Evolutionary conservation across 2,113 vertebrate genomes (phyloP).

Genomic region (Passer domesticus): DNA sequence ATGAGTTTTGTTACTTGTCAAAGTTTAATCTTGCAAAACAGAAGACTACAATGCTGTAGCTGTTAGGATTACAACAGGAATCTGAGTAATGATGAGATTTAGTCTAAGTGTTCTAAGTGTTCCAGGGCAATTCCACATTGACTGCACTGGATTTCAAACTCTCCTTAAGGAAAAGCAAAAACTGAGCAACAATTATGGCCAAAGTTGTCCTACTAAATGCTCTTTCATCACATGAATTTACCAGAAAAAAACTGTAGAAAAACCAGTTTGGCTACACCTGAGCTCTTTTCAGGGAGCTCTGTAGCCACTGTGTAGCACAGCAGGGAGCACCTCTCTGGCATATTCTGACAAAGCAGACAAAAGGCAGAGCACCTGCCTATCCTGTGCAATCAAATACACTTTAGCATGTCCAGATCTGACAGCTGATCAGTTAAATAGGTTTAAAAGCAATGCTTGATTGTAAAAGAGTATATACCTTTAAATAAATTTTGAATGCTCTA

Average conservation of each 20-base stretch:
- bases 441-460: background rate
- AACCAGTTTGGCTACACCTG: background rate
- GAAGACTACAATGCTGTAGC: background rate
- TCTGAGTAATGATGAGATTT: background rate
- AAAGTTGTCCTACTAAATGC: background rate
- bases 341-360: background rate
- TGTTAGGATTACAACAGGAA: background rate
- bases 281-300: background rate
- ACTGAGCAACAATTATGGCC: background rate
- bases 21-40: background rate
- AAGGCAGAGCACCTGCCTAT: background rate
- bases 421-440: background rate
- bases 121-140: background rate
- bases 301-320: rapidly evolving
- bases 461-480: background rate
- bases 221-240: background rate
- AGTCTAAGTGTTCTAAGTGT: background rate
- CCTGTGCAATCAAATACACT: background rate
- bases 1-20: background rate
- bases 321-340: background rate
- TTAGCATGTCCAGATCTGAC: background rate
- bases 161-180: background rate
- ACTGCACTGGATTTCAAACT: background rate
- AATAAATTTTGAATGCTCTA: background rate
- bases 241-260: background rate